Base-by-base conservation (phyloP, 2,113 vertebrate species). In the Ammodytes marinus region DNA sequence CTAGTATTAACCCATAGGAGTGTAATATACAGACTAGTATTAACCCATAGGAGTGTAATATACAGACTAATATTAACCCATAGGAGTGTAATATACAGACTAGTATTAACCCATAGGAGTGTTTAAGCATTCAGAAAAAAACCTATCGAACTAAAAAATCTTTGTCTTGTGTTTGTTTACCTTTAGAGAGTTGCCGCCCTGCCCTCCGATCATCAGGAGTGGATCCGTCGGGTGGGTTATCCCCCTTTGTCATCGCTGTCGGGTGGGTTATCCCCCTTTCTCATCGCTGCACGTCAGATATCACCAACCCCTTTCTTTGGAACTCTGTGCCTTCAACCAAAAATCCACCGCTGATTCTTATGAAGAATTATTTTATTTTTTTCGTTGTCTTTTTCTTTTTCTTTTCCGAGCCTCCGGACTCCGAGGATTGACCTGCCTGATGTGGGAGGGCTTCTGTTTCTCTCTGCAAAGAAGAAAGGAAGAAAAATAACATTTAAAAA, bases 251-350 rank as follows among this genome's bases (percentile, higher is more conserved):
- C 27, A 27, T 27, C 27, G 27, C 61, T 2, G 6, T 52, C 55
- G 64, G 35, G 12, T 57, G 45, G 71, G 54, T 66, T 27, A 17
- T 2, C 74, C 59, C 61, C 75, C 52, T 67, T 27, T 27, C 2
- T 27, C 27, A 27, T 27, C 27, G 86, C 81, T 79, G 87, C 73
- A 43, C 74, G 71, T 74, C 53, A 50, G 47, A 40, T 63, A 75
- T 43, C 76, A 71, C 42, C 84, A 76, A 84, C 85, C 82, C 83
- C 71, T 69, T 65, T 86, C 85, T 79, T 58, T 82, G 83, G 79
- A 92, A 91, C 80, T 77, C 87, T 90, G 95, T 95, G 95, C 94
- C 95, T 95, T 95, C 75, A 78, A 91, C 64, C 86, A 87, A 87
- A 27, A 58, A 65, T 63, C 88, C 83, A 85, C 69, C 89, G 27